Conservation (phyloP, 92 coral and sea anemone species). For the Plumapathes pennacea region DNA sequence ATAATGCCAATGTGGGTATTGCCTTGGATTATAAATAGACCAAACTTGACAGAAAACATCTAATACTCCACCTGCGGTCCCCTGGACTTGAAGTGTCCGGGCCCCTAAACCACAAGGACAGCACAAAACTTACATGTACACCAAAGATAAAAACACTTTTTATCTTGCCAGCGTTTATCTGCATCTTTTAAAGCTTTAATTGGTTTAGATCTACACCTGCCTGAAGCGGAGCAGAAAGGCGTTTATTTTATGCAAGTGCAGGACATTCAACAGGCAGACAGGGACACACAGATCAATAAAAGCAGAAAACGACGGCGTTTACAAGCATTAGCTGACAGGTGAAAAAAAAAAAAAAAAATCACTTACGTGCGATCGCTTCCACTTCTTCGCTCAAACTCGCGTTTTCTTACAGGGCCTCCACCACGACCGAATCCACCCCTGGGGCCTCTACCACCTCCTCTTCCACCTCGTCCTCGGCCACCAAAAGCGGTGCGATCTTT, state of each 20-base stretch:
- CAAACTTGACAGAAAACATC: no score
- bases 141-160: slow-evolving; percentile 4
- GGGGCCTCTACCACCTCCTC: slow-evolving; percentile 71
- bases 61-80: slow-evolving; percentile 48
- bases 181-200: no score
- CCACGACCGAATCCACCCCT: slow-evolving; percentile 67
- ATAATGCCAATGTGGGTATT: no score
- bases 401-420: slow-evolving; percentile 75
- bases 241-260: no score
- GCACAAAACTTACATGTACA: slow-evolving; percentile 24
- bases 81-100: slow-evolving; percentile 58
- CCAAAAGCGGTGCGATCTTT: no score
- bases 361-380: slow-evolving; percentile 98
- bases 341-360: background rate
- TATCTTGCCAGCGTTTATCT: background rate
- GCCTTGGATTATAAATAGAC: no score
- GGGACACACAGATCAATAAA: no score
- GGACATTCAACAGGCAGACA: no score
- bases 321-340: background rate
- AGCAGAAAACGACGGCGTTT: no score
- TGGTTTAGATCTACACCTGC: no score
- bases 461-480: slow-evolving; percentile 66
- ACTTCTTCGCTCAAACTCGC: slow-evolving; percentile 97
- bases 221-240: no score
- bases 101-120: slow-evolving; percentile 75